These are phyloP conservation scores for Maniola hyperantus DNA, from an alignment of 2,888 invertebrate genomes.

Conservation along the genomic window DNA sequence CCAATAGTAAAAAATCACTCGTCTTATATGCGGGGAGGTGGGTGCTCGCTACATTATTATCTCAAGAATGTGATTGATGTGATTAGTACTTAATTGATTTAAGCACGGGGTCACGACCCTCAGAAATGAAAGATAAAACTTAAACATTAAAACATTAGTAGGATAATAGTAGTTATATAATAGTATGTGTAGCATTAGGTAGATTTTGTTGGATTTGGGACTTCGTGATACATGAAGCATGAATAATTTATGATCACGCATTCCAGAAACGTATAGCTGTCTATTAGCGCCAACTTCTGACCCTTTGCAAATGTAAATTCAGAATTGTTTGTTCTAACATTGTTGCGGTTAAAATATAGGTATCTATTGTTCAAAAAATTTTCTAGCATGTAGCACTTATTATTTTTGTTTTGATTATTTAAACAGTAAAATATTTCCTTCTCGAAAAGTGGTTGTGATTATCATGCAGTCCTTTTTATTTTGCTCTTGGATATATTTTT, in stretches of 20 bases:
- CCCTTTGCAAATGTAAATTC: slow-evolving; percentile 9
- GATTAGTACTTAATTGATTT: too few relatives aligned
- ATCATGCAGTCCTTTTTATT: too few relatives aligned
- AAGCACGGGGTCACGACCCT: too few relatives aligned
- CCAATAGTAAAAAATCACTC: too few relatives aligned
- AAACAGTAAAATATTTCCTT: not conserved
- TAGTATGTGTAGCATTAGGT: not conserved
- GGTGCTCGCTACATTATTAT: too few relatives aligned
- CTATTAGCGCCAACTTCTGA: not conserved
- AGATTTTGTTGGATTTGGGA: slow-evolving; percentile 2
- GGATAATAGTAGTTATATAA: not conserved
- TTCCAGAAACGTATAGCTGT: slow-evolving; percentile 9
- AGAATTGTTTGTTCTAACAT: not conserved
- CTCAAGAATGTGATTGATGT: too few relatives aligned
- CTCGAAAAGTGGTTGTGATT: too few relatives aligned
- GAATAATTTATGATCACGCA: slow-evolving; percentile 8
- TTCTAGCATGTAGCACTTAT: not conserved
- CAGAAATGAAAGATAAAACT: too few relatives aligned
- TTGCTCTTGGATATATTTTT: too few relatives aligned
- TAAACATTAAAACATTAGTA: not conserved
- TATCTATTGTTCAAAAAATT: not conserved
- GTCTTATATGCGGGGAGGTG: too few relatives aligned
- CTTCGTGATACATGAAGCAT: slow-evolving; percentile 13
- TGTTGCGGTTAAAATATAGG: not conserved
- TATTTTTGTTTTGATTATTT: not conserved